Evolutionary conservation across 2,888 invertebrate genomes (phyloP), one percentile per base, ranked within the genome.

Genomic region (Polydrusus pterygomalis): DNA sequence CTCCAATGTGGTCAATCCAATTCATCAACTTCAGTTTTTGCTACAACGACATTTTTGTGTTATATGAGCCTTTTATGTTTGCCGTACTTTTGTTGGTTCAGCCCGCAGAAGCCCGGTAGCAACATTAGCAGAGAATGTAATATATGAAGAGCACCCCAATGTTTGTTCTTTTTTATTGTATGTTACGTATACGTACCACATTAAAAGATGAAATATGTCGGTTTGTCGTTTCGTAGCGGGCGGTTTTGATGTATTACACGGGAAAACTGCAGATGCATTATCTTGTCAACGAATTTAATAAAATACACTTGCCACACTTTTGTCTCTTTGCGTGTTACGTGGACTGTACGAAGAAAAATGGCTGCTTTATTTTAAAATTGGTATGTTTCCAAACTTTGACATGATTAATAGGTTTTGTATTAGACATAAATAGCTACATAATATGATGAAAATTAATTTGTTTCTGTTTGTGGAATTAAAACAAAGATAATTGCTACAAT

Each of bases 81-180:
- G 64, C 51, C 70, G 64, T 74, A 64, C 51, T 62, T 70, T 45
- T 70, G 63, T 64, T n/a, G 17, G 64, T 43, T 63, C 43, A 69
- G 63, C 67, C 43, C 51, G 51, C 73, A 47, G 65, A 25, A 58
- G 72, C 45, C 47, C 69, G 56, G 80, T 80, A 80, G 81, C 82
- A 80, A 79, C 83, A 83, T 83, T 83, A 83, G 80, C 82, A 82
- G 81, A 83, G 65, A 83, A 82, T 80, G 81, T 82, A 82, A 83
- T 82, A 82, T 83, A 82, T 81, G 82, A 82, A 82, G 82, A 82
- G 81, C 79, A 75, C 79, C 78, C 82, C 79, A 82, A 82, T 83
- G 83, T 83, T 81, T 83, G 78, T 78, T 79, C 79, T 81, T 82
- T 81, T 60, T 82, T 82, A 81, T 83, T 83, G 80, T 81, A 81